Evolutionary conservation across 2,888 invertebrate genomes (phyloP), one percentile per base, ranked within the genome.

Genomic region (Himalopsyche anomala): DNA sequence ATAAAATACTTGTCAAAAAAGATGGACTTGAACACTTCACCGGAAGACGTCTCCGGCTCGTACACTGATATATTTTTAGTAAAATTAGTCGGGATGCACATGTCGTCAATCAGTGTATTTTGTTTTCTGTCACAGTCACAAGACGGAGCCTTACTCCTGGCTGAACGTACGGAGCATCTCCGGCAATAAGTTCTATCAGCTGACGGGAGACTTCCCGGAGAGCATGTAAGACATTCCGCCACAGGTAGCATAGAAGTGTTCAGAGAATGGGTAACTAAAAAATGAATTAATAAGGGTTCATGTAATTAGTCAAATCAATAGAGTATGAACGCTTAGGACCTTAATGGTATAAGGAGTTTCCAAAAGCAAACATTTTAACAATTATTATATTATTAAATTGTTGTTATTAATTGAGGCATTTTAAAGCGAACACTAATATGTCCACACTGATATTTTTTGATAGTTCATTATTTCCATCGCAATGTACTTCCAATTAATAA

Each of bases 201-300:
- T 8, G 92, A 92, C 45, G 93, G 92, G 84, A 90, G 90, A 28
- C 91, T 91, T 45, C 92, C 92, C 62, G 90, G 88, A 4, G 90
- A 90, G 89, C 93, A 94, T 81, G 91, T 90, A 84, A 92, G 88
- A 89, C 93, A 94, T 84, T 90, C 89, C 45, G 90, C 88, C 81
- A 84, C 85, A 42, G 90, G 89, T 69, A 91, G 89, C 80, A 91
- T 88, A 40, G 90, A 90, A 54, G 92, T 92, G 88, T 91, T 91
- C 86, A 89, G 82, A 81, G 90, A 89, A 89, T 91, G 90, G 86
- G 92, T 92, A 38, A 92, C 92, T 92, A 87, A 36, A 90, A 90
- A 45, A 81, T n/a, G 56, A 45, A 45, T 45, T 45, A 5, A 45
- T 11, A 45, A 6, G 2, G 45, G 8, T 5, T 45, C 45, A 45